Percentiles rank a stretch among this genome's conserved stretches.
phyloP scores from a whole-genome alignment of 1,140 invertebrate species.

The Pseudomyrmex sp. region DNA sequence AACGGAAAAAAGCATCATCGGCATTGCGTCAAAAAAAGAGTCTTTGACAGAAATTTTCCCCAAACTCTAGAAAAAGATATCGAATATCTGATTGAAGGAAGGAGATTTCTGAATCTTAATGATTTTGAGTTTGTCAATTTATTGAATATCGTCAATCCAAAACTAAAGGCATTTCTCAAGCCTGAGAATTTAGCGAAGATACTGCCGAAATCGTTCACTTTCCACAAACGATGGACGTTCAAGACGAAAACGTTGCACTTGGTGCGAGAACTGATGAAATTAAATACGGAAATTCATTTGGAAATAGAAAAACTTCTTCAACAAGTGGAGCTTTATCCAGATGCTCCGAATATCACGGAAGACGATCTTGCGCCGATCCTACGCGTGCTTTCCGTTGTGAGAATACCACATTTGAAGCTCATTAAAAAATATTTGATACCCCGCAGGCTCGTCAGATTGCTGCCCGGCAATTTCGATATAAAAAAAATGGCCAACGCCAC shows the following conservation, averaged over 20 bases:
- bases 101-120: no score
- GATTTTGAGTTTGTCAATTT: constrained; percentile 32
- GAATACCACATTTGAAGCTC: constrained; percentile 13
- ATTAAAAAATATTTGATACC: constrained; percentile 40
- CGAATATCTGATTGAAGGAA: not conserved
- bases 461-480: constrained; percentile 47
- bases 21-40: not conserved
- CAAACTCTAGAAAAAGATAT: not conserved
- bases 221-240: constrained; percentile 10
- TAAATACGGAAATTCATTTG: not conserved
- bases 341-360: constrained; percentile 30
- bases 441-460: constrained; percentile 7
- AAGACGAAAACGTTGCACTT: constrained; percentile 51
- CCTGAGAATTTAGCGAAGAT: constrained; percentile 15
- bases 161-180: not conserved
- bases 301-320: constrained; percentile 35
- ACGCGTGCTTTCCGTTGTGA: constrained; percentile 6
- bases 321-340: constrained; percentile 22
- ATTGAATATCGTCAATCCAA: constrained; percentile 18
- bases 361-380: constrained; percentile 38
- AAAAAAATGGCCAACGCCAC: not conserved
- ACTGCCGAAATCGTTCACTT: constrained; percentile 40
- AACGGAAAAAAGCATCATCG: constrained; percentile 1
- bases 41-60: not conserved
- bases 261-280: constrained; percentile 18